A percentile compares a stretch with the other conserved stretches of the same genome.
Conservation (phyloP, 2,797 vertebrate species). For the Psittacula echo region DNA sequence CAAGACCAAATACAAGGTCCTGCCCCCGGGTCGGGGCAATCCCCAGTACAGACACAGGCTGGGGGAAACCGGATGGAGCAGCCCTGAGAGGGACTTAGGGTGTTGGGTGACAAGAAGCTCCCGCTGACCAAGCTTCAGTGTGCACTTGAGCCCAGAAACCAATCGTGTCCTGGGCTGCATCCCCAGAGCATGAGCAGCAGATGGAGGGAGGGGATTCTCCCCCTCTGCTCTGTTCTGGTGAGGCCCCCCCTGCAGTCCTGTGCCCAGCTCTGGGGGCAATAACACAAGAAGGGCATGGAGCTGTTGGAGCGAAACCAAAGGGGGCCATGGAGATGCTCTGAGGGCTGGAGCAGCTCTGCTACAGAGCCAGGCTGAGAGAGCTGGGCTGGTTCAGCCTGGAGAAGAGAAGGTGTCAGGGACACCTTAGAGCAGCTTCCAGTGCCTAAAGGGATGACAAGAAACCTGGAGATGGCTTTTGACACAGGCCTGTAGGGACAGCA, state of each 20-base stretch:
- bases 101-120: not conserved
- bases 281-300: too few relatives aligned
- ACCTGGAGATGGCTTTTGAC: not conserved
- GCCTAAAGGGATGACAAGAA: not conserved
- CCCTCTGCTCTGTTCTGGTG: too few relatives aligned
- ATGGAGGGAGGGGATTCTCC: not conserved
- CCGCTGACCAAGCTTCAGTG: not conserved
- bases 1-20: not conserved
- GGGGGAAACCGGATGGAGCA: not conserved
- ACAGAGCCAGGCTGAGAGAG: not conserved
- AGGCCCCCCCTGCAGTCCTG: not conserved
- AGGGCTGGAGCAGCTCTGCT: not conserved
- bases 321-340: not conserved
- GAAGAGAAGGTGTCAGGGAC: not conserved
- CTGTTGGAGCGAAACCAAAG: not conserved
- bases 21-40: not conserved
- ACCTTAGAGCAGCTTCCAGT: not conserved
- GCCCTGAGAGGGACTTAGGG: not conserved
- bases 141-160: not conserved
- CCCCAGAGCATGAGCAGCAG: not conserved
- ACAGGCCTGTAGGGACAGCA: not conserved
- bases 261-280: not conserved
- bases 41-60: not conserved
- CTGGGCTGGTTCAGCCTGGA: not conserved
- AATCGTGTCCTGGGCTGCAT: not conserved